Base-by-base conservation (phyloP, 2,113 vertebrate genomes). In the Datnioides undecimradiatus region DNA sequence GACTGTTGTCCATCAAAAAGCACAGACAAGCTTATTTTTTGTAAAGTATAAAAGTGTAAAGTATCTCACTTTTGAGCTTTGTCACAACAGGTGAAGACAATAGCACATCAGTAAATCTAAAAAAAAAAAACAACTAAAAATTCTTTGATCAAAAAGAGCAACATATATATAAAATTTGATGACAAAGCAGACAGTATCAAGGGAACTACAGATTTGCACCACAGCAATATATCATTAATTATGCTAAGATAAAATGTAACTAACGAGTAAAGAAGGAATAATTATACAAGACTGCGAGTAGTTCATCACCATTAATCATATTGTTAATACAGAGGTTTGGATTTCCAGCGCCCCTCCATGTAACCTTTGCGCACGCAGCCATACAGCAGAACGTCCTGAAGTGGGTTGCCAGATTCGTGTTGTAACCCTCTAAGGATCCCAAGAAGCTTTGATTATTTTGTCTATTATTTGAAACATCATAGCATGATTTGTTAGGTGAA, bases 391-490 rank as follows among this genome's bases (percentile, higher is more conserved):
- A n/a, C n/a, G n/a, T n/a, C n/a, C 14, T 33, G 21, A 43, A 16
- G 1, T 64, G 60, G 33, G 87, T 80, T 87, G 88, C 85, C 85
- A 90, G 5, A 38, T 72, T 25, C 3, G 8, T 1, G 8, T 0
- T 17, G 0, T 0, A 68, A 38, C 27, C 60, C 27, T 6, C 45
- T 41, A 46, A 1, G 21, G 23, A 10, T 21, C 27, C 0, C 0
- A 46, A 2, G 8, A 8, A 43, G 5, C 13, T 3, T 0, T 1
- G 3, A 0, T 8, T 7, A 23, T 25, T 74, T 5, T 38, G 0
- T 33, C 58, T 0, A 6, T 1, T 3, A 31, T 23, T 4, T 33
- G 3, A 60, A 17, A 34, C 1, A 43, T 29, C 43, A 0, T 17
- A 2, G 0, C 16, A 2, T 17, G 19, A 54, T 33, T 40, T 1